phyloP scores from a whole-genome alignment of 2,113 vertebrate genomes.

The Hyperopisus bebe region DNA sequence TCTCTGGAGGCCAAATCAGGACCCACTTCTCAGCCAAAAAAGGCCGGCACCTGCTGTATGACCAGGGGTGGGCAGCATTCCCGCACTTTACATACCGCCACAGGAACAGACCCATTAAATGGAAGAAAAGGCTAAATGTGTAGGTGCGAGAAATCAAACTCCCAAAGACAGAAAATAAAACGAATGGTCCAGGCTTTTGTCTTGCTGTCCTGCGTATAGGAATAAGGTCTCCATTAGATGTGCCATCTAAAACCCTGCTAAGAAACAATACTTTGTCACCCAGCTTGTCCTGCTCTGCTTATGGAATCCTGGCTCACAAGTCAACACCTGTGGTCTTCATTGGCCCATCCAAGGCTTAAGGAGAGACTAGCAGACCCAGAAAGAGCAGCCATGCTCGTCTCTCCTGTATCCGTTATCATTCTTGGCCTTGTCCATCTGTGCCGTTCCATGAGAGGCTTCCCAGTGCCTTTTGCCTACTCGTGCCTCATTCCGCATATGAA shows the following conservation, averaged over 20 bases:
- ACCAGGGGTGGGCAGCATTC: background rate
- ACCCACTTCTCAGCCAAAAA: background rate
- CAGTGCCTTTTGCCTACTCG: background rate
- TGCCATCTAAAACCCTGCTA: background rate
- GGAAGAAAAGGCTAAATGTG: background rate
- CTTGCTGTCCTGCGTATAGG: background rate
- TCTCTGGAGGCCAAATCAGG: background rate
- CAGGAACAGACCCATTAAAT: background rate
- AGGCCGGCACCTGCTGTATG: background rate
- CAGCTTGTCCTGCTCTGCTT: background rate
- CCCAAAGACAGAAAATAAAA: background rate
- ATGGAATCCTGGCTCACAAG: background rate
- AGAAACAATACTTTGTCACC: background rate
- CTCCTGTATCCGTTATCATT: background rate
- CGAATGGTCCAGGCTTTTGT: background rate
- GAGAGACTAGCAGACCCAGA: background rate
- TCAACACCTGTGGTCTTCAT: background rate
- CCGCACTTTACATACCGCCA: background rate
- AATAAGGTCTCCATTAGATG: background rate
- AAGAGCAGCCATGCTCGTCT: background rate
- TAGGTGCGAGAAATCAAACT: background rate
- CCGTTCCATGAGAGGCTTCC: background rate
- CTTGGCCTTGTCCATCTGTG: background rate
- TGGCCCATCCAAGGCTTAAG: background rate
- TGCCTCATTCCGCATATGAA: background rate